A percentile compares a stretch with the other conserved stretches of the same genome.
Conservation (phyloP, 2,797 vertebrate species). For the Sitta carolinensis region DNA sequence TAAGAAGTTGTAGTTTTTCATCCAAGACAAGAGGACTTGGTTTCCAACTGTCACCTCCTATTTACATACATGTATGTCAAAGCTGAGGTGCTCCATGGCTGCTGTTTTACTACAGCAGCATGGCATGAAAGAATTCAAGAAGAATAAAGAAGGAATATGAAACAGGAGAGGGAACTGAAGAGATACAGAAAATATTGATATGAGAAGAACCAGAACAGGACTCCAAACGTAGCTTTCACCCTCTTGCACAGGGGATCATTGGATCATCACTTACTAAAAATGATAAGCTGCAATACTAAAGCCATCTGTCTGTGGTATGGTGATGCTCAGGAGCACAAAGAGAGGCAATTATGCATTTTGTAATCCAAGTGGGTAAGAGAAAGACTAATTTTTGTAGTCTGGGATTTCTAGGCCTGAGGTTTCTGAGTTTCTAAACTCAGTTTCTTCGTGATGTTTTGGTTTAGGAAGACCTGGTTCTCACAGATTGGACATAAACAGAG, state of each 20-base stretch:
- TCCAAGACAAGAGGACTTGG: background rate
- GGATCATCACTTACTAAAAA: conserved; percentile 11
- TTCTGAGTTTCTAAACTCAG: too few species aligned
- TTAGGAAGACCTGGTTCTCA: too few species aligned
- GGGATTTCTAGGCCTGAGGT: too few species aligned
- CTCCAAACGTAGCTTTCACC: background rate
- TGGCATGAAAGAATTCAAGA: background rate
- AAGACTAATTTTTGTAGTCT: background rate
- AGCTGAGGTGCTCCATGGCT: background rate
- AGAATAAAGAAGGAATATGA: background rate
- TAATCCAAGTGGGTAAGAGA: background rate
- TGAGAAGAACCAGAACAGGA: background rate
- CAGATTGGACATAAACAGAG: too few species aligned
- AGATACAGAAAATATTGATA: background rate
- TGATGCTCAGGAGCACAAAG: background rate
- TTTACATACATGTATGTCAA: background rate
- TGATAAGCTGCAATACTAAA: background rate
- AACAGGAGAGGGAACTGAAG: background rate
- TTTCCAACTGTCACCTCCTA: background rate
- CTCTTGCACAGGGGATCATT: background rate
- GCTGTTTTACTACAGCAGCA: background rate
- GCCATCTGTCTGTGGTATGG: background rate
- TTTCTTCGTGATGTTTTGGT: too few species aligned
- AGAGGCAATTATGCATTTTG: background rate
- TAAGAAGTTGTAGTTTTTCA: background rate